phyloP scores from a whole-genome alignment of 2,888 invertebrate species.

The Macaria notata region DNA sequence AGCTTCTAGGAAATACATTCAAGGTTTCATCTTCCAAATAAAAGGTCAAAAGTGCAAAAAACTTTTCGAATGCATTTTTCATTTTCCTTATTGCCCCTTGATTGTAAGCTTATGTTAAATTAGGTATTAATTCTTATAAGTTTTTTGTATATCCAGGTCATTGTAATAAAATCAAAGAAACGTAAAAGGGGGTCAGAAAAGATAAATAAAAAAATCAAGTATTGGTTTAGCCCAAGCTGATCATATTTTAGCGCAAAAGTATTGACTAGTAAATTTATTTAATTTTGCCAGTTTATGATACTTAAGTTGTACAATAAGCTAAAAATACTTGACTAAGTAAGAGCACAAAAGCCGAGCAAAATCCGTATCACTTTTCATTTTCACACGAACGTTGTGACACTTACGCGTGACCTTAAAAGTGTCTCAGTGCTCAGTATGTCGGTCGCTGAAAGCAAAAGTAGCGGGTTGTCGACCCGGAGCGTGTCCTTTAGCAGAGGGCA shows the following conservation, averaged over 20 bases:
- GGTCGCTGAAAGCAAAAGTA: conserved; percentile 24
- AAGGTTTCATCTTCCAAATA: conserved; percentile 27
- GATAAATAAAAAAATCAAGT: no score
- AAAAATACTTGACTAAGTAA: no score
- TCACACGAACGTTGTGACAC: conserved; percentile 11
- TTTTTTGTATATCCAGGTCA: no score
- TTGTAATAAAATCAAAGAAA: no score
- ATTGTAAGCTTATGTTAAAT: neutral
- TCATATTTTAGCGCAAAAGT: no score
- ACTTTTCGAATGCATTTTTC: conserved; percentile 12
- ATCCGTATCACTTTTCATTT: conserved; percentile 8
- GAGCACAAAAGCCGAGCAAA: no score
- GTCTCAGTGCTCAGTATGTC: conserved; percentile 19
- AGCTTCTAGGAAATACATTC: conserved; percentile 30
- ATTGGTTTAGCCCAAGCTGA: no score
- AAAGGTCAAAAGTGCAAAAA: conserved; percentile 29
- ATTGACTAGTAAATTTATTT: no score
- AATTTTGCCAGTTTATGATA: no score
- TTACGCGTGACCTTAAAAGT: conserved; percentile 21
- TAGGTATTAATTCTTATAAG: no score
- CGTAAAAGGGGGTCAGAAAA: no score
- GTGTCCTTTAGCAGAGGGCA: conserved; percentile 30
- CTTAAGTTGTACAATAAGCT: no score
- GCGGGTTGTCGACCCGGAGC: conserved; percentile 33
- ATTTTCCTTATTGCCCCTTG: conserved; percentile 15